Conservation (phyloP, 2,113 vertebrate species). For the Lepidothrix coronata region DNA sequence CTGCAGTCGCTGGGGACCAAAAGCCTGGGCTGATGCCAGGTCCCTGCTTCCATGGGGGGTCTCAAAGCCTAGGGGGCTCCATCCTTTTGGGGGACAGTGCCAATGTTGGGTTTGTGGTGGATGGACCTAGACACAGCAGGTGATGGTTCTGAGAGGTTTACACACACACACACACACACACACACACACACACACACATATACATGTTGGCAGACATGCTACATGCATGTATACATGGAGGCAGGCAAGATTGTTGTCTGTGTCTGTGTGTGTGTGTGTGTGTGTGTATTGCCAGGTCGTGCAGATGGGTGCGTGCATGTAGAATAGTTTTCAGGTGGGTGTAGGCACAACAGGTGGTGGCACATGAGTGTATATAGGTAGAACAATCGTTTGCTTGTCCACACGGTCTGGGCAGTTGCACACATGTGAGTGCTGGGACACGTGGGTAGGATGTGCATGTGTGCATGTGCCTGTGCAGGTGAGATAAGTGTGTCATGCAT, state of each 20-base stretch:
- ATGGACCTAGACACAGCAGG: fast-evolving
- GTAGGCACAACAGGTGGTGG: not conserved
- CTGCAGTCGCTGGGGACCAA: not conserved
- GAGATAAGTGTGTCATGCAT: not conserved
- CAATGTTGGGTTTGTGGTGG: fast-evolving
- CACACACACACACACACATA: fast-evolving
- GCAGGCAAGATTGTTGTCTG: not conserved
- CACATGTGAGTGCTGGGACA: fast-evolving
- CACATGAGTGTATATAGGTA: fast-evolving
- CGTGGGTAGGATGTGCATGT: not conserved
- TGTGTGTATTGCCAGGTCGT: not conserved
- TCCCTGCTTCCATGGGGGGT: not conserved
- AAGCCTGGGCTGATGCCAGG: not conserved
- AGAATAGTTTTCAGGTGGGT: not conserved
- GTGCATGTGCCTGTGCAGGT: not conserved
- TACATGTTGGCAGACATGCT: fast-evolving
- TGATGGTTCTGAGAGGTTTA: not conserved
- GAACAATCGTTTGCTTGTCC: not conserved
- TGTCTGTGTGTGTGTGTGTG: not conserved
- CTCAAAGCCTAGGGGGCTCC: fast-evolving
- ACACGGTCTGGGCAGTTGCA: fast-evolving
- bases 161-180: fast-evolving
- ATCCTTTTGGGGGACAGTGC: not conserved
- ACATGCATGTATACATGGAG: fast-evolving
- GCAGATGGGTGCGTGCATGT: fast-evolving